Evolutionary conservation across 2,797 vertebrate genomes (phyloP), one percentile per base, ranked within the genome.

Genomic region (Poecilia picta): DNA sequence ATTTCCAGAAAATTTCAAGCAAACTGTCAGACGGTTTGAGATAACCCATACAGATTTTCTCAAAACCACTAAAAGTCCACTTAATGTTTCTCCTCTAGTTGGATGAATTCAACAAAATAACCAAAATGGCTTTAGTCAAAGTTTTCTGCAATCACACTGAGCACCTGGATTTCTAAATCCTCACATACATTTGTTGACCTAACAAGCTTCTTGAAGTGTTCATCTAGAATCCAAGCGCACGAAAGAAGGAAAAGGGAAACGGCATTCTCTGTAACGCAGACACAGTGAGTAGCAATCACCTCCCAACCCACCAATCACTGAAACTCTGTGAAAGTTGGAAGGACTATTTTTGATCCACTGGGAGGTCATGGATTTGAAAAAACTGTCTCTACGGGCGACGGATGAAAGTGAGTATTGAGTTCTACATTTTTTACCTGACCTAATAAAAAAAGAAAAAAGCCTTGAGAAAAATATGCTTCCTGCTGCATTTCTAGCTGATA

Each of bases 281-380:
- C 76, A 79, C 78, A 88, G 85, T 85, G 85, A 72, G 59, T 10
- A 72, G 80, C 78, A 28, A 41, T 75, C 70, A 81, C 76, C 79
- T 79, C 75, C 31, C 78, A 49, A 13, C 75, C 74, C 87, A 83
- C 77, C 8, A 72, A 89, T 81, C 88, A 77, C 80, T 87, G 33
- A 71, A 82, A 90, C 70, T 84, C 77, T 91, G 73, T 85, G 7
- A 62, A 85, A 77, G 84, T 85, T 88, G n/a, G 55, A 75, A 86
- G 85, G 81, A 81, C 70, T 75, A 78, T 49, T 87, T 90, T 82
- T 89, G 73, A 90, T 91, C 89, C 81, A 75, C 83, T 76, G 79
- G 76, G 75, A 82, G 72, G 73, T 73, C 25, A 59, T 81, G 64
- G 46, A 87, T 85, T 81, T 78, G 41, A 80, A 78, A 80, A 79